Conservation (phyloP, 2,888 invertebrate genomes). For the Mythimna ferrago region DNA sequence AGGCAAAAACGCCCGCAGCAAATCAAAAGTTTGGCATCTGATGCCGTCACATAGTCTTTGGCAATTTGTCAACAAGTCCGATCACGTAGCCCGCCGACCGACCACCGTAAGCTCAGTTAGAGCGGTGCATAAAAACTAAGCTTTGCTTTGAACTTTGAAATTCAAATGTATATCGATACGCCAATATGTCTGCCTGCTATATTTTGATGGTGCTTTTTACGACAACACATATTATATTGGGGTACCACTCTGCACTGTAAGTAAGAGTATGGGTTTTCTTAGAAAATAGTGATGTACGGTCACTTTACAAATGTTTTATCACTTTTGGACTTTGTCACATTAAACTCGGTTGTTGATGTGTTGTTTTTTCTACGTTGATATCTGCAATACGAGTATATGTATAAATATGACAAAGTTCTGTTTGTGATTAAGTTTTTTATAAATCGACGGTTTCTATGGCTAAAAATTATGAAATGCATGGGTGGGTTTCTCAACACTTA, state of each 20-base stretch:
- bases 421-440: too few relatives aligned
- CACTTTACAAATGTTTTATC: neutral
- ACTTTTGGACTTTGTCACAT: neutral
- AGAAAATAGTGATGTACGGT: neutral
- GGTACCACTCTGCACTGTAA: constrained; percentile 8
- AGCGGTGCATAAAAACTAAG: constrained; percentile 89
- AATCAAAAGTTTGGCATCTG: constrained; percentile 34
- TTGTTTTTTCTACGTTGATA: neutral
- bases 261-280: neutral
- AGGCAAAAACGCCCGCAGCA: constrained; percentile 26
- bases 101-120: constrained; percentile 89
- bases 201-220: constrained; percentile 70
- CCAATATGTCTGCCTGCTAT: constrained; percentile 76
- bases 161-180: constrained; percentile 87
- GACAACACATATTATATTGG: constrained; percentile 35
- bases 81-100: constrained; percentile 84
- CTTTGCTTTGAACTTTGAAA: constrained; percentile 88
- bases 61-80: constrained; percentile 78
- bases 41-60: constrained; percentile 71
- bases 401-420: neutral
- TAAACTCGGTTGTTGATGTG: neutral
- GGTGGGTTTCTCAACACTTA: too few relatives aligned
- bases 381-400: neutral
- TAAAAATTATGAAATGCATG: too few relatives aligned
- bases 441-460: neutral